These are phyloP conservation scores for Adelges cooleyi DNA, from an alignment of 1,140 invertebrate species.

Conservation along the genomic window DNA sequence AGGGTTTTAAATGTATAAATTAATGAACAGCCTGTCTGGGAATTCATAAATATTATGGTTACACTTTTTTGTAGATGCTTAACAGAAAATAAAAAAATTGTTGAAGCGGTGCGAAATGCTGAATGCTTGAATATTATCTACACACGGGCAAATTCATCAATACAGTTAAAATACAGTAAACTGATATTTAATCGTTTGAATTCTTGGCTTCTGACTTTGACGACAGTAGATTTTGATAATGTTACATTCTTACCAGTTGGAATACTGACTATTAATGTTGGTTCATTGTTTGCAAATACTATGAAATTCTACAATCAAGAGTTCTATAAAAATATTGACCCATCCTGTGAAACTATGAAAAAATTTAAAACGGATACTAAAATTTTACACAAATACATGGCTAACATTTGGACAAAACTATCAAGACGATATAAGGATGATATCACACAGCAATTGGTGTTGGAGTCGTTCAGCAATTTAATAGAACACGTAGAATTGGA, in stretches of 20 bases:
- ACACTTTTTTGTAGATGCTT: slow-evolving; percentile 1
- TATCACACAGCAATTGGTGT: not conserved
- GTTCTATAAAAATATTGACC: not conserved
- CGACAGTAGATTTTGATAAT: not conserved
- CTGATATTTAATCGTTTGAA: not conserved
- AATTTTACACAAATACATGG: not conserved
- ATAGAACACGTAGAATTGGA: slow-evolving; percentile 14
- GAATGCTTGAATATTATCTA: slow-evolving; percentile 11
- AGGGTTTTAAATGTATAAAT: no score
- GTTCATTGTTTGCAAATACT: not conserved
- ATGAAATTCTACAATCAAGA: slow-evolving; percentile 7
- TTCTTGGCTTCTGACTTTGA: not conserved
- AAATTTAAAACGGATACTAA: slow-evolving; percentile 19
- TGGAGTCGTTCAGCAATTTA: not conserved
- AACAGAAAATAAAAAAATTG: not conserved
- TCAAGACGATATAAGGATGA: not conserved
- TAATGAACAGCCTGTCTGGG: no score
- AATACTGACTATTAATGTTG: not conserved
- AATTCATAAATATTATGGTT: no score
- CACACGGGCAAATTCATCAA: not conserved
- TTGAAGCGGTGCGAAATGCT: not conserved
- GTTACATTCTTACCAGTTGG: slow-evolving; percentile 7
- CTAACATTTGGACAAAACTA: slow-evolving; percentile 9
- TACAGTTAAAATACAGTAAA: slow-evolving; percentile 12
- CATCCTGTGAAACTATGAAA: not conserved